Percentiles rank a stretch among this genome's conserved stretches.
These are phyloP conservation scores for Zapornia atra DNA, from an alignment of 2,113 vertebrate genomes.

Conservation along the genomic window DNA sequence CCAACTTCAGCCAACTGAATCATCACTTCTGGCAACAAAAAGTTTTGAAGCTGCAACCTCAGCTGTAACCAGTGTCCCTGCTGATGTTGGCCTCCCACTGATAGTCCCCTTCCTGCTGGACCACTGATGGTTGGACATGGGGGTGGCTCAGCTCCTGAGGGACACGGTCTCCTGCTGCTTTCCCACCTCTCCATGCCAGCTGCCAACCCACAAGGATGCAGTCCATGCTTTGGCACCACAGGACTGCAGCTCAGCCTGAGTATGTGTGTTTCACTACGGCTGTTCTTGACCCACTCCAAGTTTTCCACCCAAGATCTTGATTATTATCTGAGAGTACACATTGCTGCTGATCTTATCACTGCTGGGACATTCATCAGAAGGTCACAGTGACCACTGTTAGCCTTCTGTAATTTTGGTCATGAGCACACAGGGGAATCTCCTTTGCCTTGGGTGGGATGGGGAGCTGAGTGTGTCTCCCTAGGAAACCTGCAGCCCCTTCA, in stretches of 20 bases:
- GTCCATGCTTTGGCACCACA: fast-evolving
- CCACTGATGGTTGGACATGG: background rate
- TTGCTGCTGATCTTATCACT: background rate
- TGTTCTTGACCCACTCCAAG: background rate
- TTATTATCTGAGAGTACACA: background rate
- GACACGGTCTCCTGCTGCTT: background rate
- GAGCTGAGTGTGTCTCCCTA: fast-evolving
- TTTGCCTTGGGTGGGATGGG: background rate
- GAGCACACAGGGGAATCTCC: background rate
- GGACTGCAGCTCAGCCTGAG: background rate
- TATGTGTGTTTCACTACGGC: background rate
- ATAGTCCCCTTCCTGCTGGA: background rate
- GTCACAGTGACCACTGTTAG: background rate
- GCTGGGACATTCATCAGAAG: background rate
- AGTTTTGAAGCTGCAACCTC: background rate
- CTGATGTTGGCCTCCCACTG: fast-evolving
- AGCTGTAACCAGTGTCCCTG: background rate
- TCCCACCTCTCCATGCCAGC: background rate
- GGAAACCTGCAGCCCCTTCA: background rate
- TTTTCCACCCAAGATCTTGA: background rate
- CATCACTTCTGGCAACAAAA: background rate
- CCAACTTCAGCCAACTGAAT: background rate
- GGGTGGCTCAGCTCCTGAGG: background rate
- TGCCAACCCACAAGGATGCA: background rate
- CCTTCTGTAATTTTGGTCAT: fast-evolving